A percentile compares a stretch with the other conserved stretches of the same genome.
Conservation (phyloP, 53 echinoderm and acorn worm species). For the Apostichopus leukothele region DNA sequence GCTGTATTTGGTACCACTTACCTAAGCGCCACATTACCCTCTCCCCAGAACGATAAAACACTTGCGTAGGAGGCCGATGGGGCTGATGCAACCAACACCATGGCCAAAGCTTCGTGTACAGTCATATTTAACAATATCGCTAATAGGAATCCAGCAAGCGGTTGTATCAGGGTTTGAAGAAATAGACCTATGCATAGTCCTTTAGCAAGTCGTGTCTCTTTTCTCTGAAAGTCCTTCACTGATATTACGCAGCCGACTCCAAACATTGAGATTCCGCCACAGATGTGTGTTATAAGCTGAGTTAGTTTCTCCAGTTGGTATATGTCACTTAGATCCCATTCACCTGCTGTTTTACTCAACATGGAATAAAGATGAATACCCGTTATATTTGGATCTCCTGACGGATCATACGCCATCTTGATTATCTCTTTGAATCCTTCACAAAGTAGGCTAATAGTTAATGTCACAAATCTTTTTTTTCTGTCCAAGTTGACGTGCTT, state of each 20-base stretch:
- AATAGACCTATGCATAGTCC: slow-evolving; percentile 47
- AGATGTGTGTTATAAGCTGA: slow-evolving; percentile 31
- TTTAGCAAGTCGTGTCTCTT: slow-evolving; percentile 58
- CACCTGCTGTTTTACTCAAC: background rate
- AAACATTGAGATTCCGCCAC: slow-evolving; percentile 39
- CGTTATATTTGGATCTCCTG: background rate
- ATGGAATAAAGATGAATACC: background rate
- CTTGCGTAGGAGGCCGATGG: slow-evolving; percentile 55
- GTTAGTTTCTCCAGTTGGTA: slow-evolving; percentile 31
- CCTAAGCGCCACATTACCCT: slow-evolving; percentile 53
- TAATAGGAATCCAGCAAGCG: slow-evolving; percentile 53
- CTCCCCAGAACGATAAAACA: slow-evolving; percentile 59
- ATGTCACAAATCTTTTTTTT: too few relatives aligned
- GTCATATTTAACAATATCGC: slow-evolving; percentile 46
- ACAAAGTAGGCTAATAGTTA: too few relatives aligned
- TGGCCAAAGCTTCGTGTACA: slow-evolving; percentile 50
- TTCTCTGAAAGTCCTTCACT: slow-evolving; percentile 57
- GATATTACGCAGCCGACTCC: slow-evolving; percentile 61
- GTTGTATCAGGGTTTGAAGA: slow-evolving; percentile 60
- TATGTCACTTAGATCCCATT: slow-evolving; percentile 28
- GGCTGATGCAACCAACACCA: slow-evolving; percentile 47
- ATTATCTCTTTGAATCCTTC: too few relatives aligned
- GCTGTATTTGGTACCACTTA: slow-evolving; percentile 9
- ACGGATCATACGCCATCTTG: too few relatives aligned
- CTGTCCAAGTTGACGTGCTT: too few relatives aligned